Conservation (phyloP, 2,113 vertebrate species). For the Xyliphius kryptos region DNA sequence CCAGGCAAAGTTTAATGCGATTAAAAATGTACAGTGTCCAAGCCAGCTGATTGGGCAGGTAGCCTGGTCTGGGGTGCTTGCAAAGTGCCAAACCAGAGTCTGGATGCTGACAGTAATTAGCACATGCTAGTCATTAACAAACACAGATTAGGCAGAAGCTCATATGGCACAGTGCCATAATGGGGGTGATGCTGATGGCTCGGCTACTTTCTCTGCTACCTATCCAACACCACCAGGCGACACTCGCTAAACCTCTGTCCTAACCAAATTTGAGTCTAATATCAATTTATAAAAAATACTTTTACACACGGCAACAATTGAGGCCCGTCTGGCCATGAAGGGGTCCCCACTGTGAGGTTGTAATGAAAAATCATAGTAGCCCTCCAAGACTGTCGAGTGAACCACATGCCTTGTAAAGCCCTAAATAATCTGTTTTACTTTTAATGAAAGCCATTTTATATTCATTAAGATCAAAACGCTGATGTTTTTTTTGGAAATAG, state of each 20-base stretch:
- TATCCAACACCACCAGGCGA: slow-evolving; percentile 16
- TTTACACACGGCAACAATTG: slow-evolving; percentile 88
- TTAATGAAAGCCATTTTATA: slow-evolving; percentile 99
- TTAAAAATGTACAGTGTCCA: slow-evolving; percentile 48
- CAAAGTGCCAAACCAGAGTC: slow-evolving; percentile 44
- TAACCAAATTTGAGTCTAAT: slow-evolving; percentile 80
- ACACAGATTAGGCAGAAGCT: slow-evolving; percentile 77
- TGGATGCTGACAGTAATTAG: slow-evolving; percentile 88
- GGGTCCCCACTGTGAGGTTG: slow-evolving; percentile 91
- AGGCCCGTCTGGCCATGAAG: slow-evolving; percentile 81
- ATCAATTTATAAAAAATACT: slow-evolving; percentile 93
- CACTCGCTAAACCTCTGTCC: slow-evolving; percentile 61
- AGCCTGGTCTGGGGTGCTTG: slow-evolving; percentile 41
- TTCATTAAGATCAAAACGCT: slow-evolving; percentile 99
- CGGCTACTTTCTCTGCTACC: slow-evolving; percentile 55
- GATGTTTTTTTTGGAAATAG: slow-evolving; percentile 68
- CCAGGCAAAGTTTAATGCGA: slow-evolving; percentile 51
- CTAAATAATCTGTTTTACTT: slow-evolving; percentile 96
- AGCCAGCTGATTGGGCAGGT: slow-evolving; percentile 62
- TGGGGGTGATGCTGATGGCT: slow-evolving; percentile 63
- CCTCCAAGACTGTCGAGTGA: slow-evolving; percentile 84
- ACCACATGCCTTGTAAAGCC: slow-evolving; percentile 83
- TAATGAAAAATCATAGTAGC: slow-evolving; percentile 98
- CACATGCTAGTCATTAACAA: slow-evolving; percentile 95
- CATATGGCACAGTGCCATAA: slow-evolving; percentile 82